Evolutionary conservation across 1,140 invertebrate genomes (phyloP), one percentile per base, ranked within the genome.

Genomic region (Drosophila rufa): DNA sequence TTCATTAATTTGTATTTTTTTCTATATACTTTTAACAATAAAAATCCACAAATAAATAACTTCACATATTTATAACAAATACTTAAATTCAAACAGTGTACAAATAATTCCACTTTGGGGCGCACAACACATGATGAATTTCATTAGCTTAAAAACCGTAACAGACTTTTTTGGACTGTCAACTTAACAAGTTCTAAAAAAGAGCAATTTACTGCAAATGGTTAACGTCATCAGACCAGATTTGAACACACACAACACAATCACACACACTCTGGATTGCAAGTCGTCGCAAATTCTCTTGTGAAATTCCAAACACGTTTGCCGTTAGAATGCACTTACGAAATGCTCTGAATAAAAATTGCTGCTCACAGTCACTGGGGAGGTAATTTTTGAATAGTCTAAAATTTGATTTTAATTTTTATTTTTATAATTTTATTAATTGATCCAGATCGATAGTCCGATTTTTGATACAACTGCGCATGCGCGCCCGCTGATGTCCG

Each of bases 261-360:
- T 43, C 50, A 46, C 74, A 55, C 61, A 43, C 51, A 38, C 65
- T 50, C 22, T 66, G 12, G 42, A 55, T 7, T 46, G 48, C 4
- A 59, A 43, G 38, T 51, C 30, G 38, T 48, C 11, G 11, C n/a
- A 36, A 53, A 43, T 56, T 57, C 27, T 58, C 42, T 87, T 89
- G 47, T 47, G 84, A 84, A 80, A 87, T 87, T 87, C 84, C 62
- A 79, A 89, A 87, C 84, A 87, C 80, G 84, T 87, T 87, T 89
- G 5, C 7, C 27, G 9, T 19, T 45, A 80, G 67, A 84, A 78
- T 87, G 80, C 85, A 87, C 84, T 87, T 87, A 87, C 84, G 65
- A 57, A 84, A 80, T 74, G 45, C 15, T 69, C 30, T 56, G 48
- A 50, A 50, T 40, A 43, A 17, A 57, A 78, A 42, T 50, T 19